phyloP scores from a whole-genome alignment of 2,113 vertebrate species.

The Halichoerus grypus region DNA sequence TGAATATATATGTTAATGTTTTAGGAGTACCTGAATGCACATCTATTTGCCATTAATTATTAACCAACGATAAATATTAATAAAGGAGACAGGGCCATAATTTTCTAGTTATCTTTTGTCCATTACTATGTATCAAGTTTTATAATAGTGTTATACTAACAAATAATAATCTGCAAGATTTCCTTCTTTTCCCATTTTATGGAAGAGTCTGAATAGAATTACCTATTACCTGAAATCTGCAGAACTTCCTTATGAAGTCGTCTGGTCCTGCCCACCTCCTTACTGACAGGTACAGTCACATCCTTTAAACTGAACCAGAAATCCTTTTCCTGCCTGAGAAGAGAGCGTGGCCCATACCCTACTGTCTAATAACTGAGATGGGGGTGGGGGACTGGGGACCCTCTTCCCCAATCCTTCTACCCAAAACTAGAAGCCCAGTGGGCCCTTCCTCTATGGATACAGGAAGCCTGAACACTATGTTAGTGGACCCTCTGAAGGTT shows the following conservation, averaged over 20 bases:
- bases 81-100: not conserved
- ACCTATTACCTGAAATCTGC: not conserved
- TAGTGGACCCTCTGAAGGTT: not conserved
- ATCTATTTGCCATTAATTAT: slow-evolving; percentile 7
- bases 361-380: not conserved
- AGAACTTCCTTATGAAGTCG: not conserved
- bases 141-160: not conserved
- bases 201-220: not conserved
- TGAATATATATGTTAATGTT: not conserved
- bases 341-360: not conserved
- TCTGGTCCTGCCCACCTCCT: not conserved
- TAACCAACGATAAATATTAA: slow-evolving; percentile 24
- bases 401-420: not conserved
- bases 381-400: too few relatives aligned
- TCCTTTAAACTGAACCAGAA: not conserved
- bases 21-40: slow-evolving; percentile 28
- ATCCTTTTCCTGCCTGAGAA: not conserved
- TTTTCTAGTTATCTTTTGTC: not conserved
- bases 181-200: not conserved
- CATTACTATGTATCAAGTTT: slow-evolving; percentile 3
- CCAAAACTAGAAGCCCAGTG: not conserved
- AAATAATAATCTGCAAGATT: not conserved
- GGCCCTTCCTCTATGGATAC: not conserved
- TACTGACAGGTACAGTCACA: not conserved
- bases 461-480: not conserved